Base-by-base conservation (phyloP, 2,113 vertebrate species). In the Halcyon malimbica region DNA sequence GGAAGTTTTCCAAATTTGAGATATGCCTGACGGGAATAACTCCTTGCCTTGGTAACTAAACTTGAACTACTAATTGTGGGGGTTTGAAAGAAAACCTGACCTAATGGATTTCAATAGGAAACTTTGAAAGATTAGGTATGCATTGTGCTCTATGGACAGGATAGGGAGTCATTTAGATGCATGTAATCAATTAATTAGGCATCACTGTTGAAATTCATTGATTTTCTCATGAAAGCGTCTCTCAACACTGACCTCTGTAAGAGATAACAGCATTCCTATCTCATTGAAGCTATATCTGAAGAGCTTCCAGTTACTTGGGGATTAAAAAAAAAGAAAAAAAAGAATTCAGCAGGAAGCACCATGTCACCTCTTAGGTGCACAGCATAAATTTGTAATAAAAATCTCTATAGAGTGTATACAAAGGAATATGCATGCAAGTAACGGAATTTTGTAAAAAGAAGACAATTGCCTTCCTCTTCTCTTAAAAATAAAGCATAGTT, bases 1-100 rank as follows among this genome's bases (percentile, higher is more conserved):
- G 94, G 97, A 83, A 83, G 20, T 73, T 77, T 93, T 96, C 93
- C 97, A 96, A 93, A 96, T 70, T n/a, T 3, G 8, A 94, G 75
- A 76, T 57, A 35, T 78, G 82, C 84, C 53, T 93, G 90, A 91
- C 56, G 89, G 48, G 39, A 96, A 91, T 85, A 90, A 91, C 85
- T 69, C 76, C 53, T 81, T 94, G 62, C 54, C 42, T 93, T 83
- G 71, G 69, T 82, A 89, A 75, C 77, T 82, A 78, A 97, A 96
- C 57, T 73, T 51, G 39, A 83, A 69, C 91, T 69, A 65, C 39
- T 65, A 68, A 44, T 46, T 33, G 62, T 57, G 13, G 29, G 42
- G 17, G 19, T 24, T 70, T 75, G 59, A 77, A 95, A 80, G 57
- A 35, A 90, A 96, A 92, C 28, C 48, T 86, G 75, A 90, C 71